Base-by-base conservation (phyloP, 2,113 vertebrate genomes). In the Chlamydotis undulata region DNA sequence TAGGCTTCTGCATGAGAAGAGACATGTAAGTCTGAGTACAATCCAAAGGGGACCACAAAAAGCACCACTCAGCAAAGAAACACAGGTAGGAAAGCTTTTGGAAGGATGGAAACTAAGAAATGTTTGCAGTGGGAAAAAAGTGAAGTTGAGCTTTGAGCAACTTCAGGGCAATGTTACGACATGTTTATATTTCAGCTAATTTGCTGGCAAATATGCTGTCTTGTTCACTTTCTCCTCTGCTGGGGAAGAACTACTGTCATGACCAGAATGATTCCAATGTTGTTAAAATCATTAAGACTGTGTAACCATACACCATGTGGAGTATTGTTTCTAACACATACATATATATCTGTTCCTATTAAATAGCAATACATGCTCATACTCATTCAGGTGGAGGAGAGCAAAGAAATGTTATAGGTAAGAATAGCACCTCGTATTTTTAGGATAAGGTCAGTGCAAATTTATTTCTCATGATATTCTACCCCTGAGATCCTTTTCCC, bases 371-470 rank as follows among this genome's bases (percentile, higher is more conserved):
- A 45, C 2, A 2, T 43, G 26, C 16, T 93, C 78, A 7, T 59
- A 29, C 23, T 49, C 4, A 11, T 19, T 89, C 43, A 76, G 33
- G 23, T n/a, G 17, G 63, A 45, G 45, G 60, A 95, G 16, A 39
- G 23, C 26, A 68, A 84, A 75, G 60, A 89, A 89, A 82, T 50
- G 11, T 10, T 59, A 50, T 10, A 67, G 73, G 43, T 59, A 87
- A 89, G n/a, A 93, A 87, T 68, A 94, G 16, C 11, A 71, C 12
- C 14, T 76, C 11, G 5, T 68, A 68, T 83, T 95, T 94, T 84
- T 79, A 71, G 25, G 33, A 71, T 89, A 56, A 78, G 35, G 19
- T 65, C 60, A 71, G 56, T 16, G 14, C 6, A 87, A 68, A 71
- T 59, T 50, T 84, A 64, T 91, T 87, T 81, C 33, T 81, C 17